These are phyloP conservation scores for Calidris pugnax DNA, from an alignment of 2,113 vertebrate genomes.

Conservation along the genomic window DNA sequence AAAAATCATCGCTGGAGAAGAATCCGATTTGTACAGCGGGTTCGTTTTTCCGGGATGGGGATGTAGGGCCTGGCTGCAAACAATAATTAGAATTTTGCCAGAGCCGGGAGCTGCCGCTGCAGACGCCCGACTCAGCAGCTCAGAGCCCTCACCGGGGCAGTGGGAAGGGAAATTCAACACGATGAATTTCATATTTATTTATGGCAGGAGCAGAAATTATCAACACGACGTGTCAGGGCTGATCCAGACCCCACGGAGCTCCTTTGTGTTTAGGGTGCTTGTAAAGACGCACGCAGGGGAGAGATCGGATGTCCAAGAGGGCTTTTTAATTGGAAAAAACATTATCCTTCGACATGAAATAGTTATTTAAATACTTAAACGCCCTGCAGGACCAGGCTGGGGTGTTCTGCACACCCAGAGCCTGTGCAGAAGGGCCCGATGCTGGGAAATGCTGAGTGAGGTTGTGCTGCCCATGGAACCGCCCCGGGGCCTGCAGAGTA, in stretches of 20 bases:
- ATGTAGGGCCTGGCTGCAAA: fast-evolving
- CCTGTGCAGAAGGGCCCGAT: fast-evolving
- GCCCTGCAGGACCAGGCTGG: not conserved
- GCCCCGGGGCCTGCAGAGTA: not conserved
- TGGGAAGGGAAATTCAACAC: fast-evolving
- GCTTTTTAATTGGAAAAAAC: not conserved
- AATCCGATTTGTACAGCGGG: not conserved
- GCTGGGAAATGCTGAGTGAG: not conserved
- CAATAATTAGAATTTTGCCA: not conserved
- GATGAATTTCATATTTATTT: fast-evolving
- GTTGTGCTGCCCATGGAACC: fast-evolving
- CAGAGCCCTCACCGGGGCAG: not conserved
- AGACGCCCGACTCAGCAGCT: fast-evolving
- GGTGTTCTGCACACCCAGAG: not conserved
- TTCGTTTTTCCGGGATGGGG: not conserved
- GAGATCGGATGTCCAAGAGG: fast-evolving
- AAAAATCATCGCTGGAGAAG: not conserved
- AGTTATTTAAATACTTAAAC: not conserved
- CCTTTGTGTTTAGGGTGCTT: not conserved
- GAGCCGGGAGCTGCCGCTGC: not conserved
- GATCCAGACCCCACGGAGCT: fast-evolving
- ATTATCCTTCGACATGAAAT: not conserved
- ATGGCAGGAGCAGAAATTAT: not conserved
- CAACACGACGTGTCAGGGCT: not conserved
- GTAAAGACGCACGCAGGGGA: not conserved